phyloP scores from a whole-genome alignment of 2,888 invertebrate genomes.

The Rambutsinella grinnellia region DNA sequence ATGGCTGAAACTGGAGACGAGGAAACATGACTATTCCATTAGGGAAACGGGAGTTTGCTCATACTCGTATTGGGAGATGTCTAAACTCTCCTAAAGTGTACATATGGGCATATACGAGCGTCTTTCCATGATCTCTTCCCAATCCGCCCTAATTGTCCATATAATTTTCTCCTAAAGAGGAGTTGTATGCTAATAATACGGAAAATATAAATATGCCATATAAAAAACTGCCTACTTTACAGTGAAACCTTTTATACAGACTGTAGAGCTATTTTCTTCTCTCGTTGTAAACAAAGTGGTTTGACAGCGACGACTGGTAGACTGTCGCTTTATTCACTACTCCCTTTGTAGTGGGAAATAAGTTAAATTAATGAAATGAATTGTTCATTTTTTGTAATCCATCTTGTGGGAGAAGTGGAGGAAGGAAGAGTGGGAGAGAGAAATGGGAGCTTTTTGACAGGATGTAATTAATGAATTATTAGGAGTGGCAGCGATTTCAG shows the following conservation, averaged over 20 bases:
- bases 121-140: slow-evolving; percentile 19
- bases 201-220: not conserved
- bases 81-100: too few relatives aligned
- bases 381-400: not conserved
- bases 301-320: not conserved
- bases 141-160: slow-evolving; percentile 42
- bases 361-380: not conserved
- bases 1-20: slow-evolving; percentile 52
- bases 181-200: not conserved
- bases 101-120: slow-evolving; percentile 5
- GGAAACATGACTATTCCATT: slow-evolving; percentile 65
- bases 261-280: not conserved
- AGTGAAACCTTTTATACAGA: too few relatives aligned
- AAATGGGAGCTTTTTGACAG: too few relatives aligned
- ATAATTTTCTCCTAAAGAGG: slow-evolving; percentile 20
- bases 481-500: too few relatives aligned
- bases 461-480: too few relatives aligned
- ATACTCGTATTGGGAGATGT: slow-evolving; percentile 47
- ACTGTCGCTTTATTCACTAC: not conserved
- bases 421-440: too few relatives aligned
- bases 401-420: too few relatives aligned
- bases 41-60: slow-evolving; percentile 56
- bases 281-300: not conserved
- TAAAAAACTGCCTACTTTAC: too few relatives aligned
- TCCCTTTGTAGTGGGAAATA: not conserved